Evolutionary conservation across 1,140 invertebrate genomes (phyloP).

Genomic region (Plectrocnemia conspersa): DNA sequence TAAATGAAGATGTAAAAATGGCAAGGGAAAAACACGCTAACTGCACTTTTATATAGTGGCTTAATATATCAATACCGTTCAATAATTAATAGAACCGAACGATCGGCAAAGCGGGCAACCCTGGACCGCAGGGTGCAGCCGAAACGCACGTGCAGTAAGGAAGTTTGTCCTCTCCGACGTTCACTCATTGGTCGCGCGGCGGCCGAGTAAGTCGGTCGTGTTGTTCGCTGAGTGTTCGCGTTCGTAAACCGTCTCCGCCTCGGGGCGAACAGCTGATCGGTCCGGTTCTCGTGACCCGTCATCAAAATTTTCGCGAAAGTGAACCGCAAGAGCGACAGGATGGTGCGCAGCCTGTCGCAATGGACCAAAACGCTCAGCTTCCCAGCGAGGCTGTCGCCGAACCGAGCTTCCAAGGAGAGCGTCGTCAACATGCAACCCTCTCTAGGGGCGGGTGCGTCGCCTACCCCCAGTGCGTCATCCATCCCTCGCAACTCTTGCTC

Average conservation of each 20-base stretch:
- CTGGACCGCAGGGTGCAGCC: neutral
- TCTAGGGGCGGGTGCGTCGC: conserved; percentile 46
- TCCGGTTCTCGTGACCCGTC: neutral
- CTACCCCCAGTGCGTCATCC: conserved; percentile 50
- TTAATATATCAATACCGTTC: too few species aligned
- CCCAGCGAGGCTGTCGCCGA: conserved; percentile 72
- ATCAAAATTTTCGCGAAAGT: conserved; percentile 16
- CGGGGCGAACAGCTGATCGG: conserved; percentile 1
- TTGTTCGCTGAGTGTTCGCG: too few species aligned
- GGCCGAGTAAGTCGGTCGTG: too few species aligned
- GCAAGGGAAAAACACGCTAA: too few species aligned
- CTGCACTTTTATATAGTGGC: too few species aligned
- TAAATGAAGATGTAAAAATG: too few species aligned
- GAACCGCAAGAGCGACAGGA: conserved; percentile 38
- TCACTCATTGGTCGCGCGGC: neutral
- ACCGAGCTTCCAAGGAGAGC: conserved; percentile 67
- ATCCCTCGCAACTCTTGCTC: conserved; percentile 45
- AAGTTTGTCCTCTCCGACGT: neutral
- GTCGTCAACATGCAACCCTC: conserved; percentile 52
- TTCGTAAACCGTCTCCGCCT: too few species aligned
- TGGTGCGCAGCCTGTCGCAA: conserved; percentile 79
- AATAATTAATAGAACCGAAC: too few species aligned
- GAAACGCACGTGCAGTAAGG: conserved; percentile 6
- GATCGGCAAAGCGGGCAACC: neutral
- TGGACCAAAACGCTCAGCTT: conserved; percentile 86